These are phyloP conservation scores for Cyclargus thomasi DNA, from an alignment of 1,140 invertebrate genomes.

Conservation along the genomic window DNA sequence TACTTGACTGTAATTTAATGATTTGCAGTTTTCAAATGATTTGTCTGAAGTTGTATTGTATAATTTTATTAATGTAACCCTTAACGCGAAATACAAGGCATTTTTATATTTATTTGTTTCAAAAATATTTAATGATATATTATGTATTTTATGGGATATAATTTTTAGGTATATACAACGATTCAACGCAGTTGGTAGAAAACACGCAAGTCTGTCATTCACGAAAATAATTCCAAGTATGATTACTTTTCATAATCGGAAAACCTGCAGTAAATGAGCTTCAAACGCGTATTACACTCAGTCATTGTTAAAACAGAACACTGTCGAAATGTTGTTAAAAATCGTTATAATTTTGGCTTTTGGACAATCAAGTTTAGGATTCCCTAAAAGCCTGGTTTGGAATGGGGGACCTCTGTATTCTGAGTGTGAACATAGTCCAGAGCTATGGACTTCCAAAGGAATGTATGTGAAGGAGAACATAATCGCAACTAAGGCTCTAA, in stretches of 20 bases:
- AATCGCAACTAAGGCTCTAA: constrained; percentile 45
- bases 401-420: constrained; percentile 41
- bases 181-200: background rate
- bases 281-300: background rate
- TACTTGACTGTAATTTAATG: too few species aligned
- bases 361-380: background rate
- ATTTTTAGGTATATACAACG: background rate
- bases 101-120: too few species aligned
- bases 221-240: background rate
- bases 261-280: background rate
- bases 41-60: too few species aligned
- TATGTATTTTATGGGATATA: background rate
- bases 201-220: background rate
- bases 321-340: background rate
- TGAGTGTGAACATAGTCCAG: constrained; percentile 38
- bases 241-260: constrained; percentile 2
- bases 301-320: background rate
- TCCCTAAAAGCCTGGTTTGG: constrained; percentile 44
- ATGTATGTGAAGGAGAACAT: constrained; percentile 46
- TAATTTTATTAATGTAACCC: too few species aligned
- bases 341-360: background rate
- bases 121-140: too few species aligned
- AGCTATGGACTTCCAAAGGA: constrained; percentile 33
- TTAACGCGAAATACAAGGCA: too few species aligned
- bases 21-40: too few species aligned